phyloP scores from a whole-genome alignment of 2,888 invertebrate species.

The Arge pagana region DNA sequence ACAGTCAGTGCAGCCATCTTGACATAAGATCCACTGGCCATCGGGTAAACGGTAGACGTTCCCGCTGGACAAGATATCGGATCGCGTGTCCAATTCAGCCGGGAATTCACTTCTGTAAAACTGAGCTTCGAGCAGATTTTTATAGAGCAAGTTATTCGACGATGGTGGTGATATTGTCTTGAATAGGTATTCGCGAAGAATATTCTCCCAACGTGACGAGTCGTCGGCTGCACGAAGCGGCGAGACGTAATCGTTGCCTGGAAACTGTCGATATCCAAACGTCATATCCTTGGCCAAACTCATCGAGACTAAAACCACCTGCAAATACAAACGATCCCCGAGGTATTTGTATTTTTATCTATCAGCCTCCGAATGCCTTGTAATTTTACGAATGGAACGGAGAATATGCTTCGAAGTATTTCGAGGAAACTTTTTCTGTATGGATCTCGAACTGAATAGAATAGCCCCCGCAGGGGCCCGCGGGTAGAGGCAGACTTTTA shows the following conservation, averaged over 20 bases:
- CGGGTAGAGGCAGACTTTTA: no score
- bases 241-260: no score
- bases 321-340: no score
- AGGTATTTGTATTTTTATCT: no score
- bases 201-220: constrained; percentile 40
- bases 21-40: constrained; percentile 44
- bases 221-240: constrained; percentile 6
- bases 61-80: constrained; percentile 39
- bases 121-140: constrained; percentile 39
- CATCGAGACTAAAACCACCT: no score
- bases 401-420: no score
- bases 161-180: constrained; percentile 42
- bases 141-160: constrained; percentile 37
- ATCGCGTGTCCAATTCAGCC: constrained; percentile 1
- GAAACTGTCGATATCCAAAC: constrained; percentile 4
- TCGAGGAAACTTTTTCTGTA: no score
- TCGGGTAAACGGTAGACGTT: constrained; percentile 37
- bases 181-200: constrained; percentile 45
- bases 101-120: constrained; percentile 39
- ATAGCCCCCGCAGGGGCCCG: no score
- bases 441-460: no score
- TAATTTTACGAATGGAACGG: no score
- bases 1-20: constrained; percentile 41
- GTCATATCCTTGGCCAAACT: no score
- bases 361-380: no score